Conservation (phyloP, 2,888 invertebrate species). For the Mesorhabditis spiculigera region DNA sequence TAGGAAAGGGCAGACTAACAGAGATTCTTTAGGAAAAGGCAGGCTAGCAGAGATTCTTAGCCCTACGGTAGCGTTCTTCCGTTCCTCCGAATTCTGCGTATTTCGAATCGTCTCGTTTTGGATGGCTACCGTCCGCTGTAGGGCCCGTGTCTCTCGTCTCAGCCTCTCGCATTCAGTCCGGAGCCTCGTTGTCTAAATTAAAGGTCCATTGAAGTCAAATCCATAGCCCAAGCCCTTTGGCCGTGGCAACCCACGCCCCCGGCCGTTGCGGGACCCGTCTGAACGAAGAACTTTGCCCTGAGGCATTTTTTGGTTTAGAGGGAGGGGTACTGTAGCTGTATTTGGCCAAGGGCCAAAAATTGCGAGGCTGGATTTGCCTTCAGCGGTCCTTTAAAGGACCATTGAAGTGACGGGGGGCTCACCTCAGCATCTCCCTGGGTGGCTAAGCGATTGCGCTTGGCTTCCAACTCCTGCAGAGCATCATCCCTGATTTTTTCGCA, state of each 20-base stretch:
- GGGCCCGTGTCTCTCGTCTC: constrained; percentile 8
- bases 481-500: constrained; percentile 38
- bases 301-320: too few relatives aligned
- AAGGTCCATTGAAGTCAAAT: too few relatives aligned
- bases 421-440: constrained; percentile 15
- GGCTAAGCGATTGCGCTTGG: constrained; percentile 21
- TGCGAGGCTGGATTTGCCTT: too few relatives aligned
- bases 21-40: too few relatives aligned
- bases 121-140: neutral
- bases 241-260: too few relatives aligned
- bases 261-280: too few relatives aligned
- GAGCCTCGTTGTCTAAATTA: neutral
- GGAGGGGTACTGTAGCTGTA: too few relatives aligned
- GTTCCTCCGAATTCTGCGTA: constrained; percentile 11
- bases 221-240: too few relatives aligned
- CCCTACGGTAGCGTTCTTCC: constrained; percentile 13
- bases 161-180: constrained; percentile 5
- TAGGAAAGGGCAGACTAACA: too few relatives aligned
- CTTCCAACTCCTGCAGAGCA: constrained; percentile 26
- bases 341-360: too few relatives aligned
- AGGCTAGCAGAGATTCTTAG: constrained; percentile 8
- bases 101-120: neutral
- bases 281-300: too few relatives aligned
- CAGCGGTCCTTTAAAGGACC: too few relatives aligned
- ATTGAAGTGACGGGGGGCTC: neutral